Base-by-base conservation (phyloP, 2,888 invertebrate genomes). In the Acanthoscelides obtectus region DNA sequence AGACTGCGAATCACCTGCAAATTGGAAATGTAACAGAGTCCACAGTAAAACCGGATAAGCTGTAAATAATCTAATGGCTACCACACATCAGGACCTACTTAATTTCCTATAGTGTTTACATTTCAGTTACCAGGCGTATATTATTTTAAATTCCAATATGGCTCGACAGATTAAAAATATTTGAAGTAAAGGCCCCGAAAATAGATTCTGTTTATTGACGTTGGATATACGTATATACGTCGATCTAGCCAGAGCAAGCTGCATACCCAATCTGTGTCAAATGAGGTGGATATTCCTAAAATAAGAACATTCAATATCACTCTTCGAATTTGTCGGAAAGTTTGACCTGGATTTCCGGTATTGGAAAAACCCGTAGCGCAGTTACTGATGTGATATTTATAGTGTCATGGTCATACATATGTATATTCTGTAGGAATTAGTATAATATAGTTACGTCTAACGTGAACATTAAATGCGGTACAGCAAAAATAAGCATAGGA, bases 131-230 rank as follows among this genome's bases (percentile, higher is more conserved):
- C 72, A 69, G 73, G 72, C 73, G 76, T 76, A 76, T 76, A 76
- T 78, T 78, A 78, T 76, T 76, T 74, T 75, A 73, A 72, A 74
- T 76, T 73, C 73, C 72, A 75, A 73, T 74, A 45, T 45, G 45
- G 12, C 45, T 45, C 45, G 6, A 17, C 45, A 45, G 45, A 76
- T 79, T 75, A 75, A 78, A 79, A 79, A 78, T 78, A 77, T 76
- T 78, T 77, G 77, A 77, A 78, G 76, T 78, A 79, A 75, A 73
- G 72, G 45, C 74, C 77, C 77, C 73, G n/a, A 74, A 79, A 79
- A 79, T 79, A 79, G 76, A 75, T 68, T 72, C 66, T 79, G 79
- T 79, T 79, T 79, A 78, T 79, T 79, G 78, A 78, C 77, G 72
- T 79, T 79, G 76, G 75, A 75, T 77, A 79, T 77, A 45, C 45